Conservation (phyloP, 2,888 invertebrate species). For the Lissocephala sabroskyi region DNA sequence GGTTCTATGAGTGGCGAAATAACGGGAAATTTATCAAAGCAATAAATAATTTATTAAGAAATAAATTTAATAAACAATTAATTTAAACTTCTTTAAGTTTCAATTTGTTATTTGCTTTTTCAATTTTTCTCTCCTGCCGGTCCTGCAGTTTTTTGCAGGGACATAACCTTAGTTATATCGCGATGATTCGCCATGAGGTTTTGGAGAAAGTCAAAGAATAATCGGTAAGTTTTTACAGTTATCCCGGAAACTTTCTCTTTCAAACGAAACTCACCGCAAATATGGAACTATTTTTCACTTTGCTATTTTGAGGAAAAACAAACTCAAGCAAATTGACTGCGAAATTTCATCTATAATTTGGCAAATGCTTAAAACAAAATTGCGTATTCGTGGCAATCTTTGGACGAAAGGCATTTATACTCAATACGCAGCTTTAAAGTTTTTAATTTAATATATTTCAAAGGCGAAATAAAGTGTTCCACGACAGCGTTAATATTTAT, state of each 20-base stretch:
- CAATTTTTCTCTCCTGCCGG: too few relatives aligned
- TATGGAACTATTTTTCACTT: too few relatives aligned
- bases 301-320: too few relatives aligned
- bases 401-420: conserved; percentile 52
- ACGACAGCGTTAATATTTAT: conserved; percentile 3
- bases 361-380: conserved; percentile 60
- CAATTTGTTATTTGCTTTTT: too few relatives aligned
- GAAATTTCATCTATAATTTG: conserved; percentile 51
- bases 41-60: too few relatives aligned
- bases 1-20: too few relatives aligned
- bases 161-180: too few relatives aligned
- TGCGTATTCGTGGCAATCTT: conserved; percentile 47
- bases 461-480: conserved; percentile 24
- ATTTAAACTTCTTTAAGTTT: too few relatives aligned
- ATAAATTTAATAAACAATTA: too few relatives aligned
- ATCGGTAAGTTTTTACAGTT: not conserved
- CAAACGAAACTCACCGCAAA: conserved; percentile 9
- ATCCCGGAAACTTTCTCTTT: conserved; percentile 26
- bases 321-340: conserved; percentile 53
- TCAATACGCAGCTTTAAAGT: not conserved
- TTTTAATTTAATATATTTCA: conserved; percentile 25
- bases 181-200: conserved; percentile 4
- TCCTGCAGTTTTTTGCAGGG: too few relatives aligned
- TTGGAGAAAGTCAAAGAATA: not conserved
- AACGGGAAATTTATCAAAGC: too few relatives aligned